These are phyloP conservation scores for Agrypnus murinus DNA, from an alignment of 2,888 invertebrate genomes.

Conservation along the genomic window DNA sequence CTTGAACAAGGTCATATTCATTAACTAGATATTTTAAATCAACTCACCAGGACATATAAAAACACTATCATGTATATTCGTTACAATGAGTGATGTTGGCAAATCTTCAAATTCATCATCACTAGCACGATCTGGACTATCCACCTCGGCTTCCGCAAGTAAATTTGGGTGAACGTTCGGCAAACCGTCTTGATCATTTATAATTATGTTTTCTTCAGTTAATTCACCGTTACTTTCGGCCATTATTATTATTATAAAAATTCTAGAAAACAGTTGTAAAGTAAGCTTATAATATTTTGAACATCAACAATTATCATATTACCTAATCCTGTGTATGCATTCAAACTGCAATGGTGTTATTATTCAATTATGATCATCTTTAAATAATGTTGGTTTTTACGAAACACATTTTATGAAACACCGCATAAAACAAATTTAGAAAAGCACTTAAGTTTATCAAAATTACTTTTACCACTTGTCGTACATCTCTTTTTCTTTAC, in stretches of 20 bases:
- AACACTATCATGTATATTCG: slow-evolving; percentile 88
- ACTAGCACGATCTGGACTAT: slow-evolving; percentile 78
- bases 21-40: neutral
- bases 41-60: slow-evolving; percentile 75
- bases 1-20: no score
- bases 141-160: slow-evolving; percentile 79
- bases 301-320: slow-evolving; percentile 5
- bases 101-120: slow-evolving; percentile 87
- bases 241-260: slow-evolving; percentile 55
- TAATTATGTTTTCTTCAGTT: slow-evolving; percentile 83
- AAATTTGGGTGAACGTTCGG: slow-evolving; percentile 89
- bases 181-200: slow-evolving; percentile 89
- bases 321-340: neutral
- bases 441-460: neutral
- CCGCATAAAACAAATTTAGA: neutral
- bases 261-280: slow-evolving; percentile 3
- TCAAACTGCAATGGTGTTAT: neutral
- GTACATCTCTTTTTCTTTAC: slow-evolving; percentile 7
- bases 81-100: slow-evolving; percentile 92
- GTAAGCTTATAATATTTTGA: neutral
- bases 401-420: neutral
- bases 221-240: slow-evolving; percentile 65
- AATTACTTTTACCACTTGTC: neutral
- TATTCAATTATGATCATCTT: slow-evolving; percentile 4
- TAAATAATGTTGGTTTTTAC: neutral